Percentiles rank a stretch among this genome's conserved stretches.
These are phyloP conservation scores for Artemia sinica DNA, from an alignment of 2,888 invertebrate species.

Conservation along the genomic window DNA sequence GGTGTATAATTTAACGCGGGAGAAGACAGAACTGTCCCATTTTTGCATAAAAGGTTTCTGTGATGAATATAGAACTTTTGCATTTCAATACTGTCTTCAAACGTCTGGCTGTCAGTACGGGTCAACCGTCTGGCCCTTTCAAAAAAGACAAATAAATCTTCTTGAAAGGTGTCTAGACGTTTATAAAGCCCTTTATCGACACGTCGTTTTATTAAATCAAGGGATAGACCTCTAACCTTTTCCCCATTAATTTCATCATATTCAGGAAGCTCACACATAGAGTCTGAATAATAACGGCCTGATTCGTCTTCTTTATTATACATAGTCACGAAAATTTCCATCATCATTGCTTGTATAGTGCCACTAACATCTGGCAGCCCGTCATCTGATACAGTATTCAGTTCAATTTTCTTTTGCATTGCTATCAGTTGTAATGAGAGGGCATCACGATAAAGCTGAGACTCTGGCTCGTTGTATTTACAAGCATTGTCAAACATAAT, in stretches of 20 bases:
- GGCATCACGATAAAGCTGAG: slow-evolving; percentile 92
- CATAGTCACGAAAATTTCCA: slow-evolving; percentile 75
- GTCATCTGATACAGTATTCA: slow-evolving; percentile 45
- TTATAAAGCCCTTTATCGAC: slow-evolving; percentile 81
- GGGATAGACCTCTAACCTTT: slow-evolving; percentile 58
- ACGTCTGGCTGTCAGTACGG: slow-evolving; percentile 79
- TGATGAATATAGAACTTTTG: slow-evolving; percentile 68
- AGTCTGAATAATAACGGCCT: slow-evolving; percentile 88
- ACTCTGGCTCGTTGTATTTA: slow-evolving; percentile 92
- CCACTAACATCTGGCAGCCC: slow-evolving; percentile 75
- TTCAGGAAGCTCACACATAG: slow-evolving; percentile 79
- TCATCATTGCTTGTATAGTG: slow-evolving; percentile 73
- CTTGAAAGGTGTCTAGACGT: slow-evolving; percentile 83
- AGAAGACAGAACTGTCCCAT: slow-evolving; percentile 59
- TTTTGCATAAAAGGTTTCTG: slow-evolving; percentile 52
- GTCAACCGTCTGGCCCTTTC: slow-evolving; percentile 69
- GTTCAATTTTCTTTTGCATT: slow-evolving; percentile 71
- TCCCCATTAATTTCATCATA: slow-evolving; percentile 55
- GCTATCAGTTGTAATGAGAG: slow-evolving; percentile 76
- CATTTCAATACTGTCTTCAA: slow-evolving; percentile 84
- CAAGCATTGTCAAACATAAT: slow-evolving; percentile 92
- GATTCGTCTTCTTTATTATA: slow-evolving; percentile 95
- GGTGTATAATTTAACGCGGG: slow-evolving; percentile 68
- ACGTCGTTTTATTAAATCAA: slow-evolving; percentile 81
- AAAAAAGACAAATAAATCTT: slow-evolving; percentile 83